phyloP scores from a whole-genome alignment of 2,797 vertebrate genomes.

The Myioborus melanocephalus region DNA sequence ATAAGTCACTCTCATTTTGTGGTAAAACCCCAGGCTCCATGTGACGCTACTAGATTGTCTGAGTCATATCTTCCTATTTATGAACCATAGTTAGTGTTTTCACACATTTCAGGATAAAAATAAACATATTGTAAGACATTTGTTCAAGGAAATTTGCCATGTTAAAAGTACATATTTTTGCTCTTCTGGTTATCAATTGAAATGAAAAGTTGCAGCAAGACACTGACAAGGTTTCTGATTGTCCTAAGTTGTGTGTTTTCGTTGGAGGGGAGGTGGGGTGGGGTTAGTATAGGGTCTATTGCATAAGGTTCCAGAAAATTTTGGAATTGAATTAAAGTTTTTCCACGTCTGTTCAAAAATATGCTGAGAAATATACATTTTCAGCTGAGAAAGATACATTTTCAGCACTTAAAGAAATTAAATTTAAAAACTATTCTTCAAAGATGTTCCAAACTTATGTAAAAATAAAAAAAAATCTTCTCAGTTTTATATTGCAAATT shows the following conservation, averaged over 20 bases:
- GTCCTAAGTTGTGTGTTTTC: background rate
- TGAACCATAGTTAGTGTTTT: background rate
- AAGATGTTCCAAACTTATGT: background rate
- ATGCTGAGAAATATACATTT: background rate
- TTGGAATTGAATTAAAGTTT: background rate
- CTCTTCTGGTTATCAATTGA: background rate
- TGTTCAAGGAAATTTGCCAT: constrained; percentile 1
- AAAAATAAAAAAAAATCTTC: background rate
- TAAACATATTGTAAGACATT: background rate
- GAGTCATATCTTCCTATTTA: constrained; percentile 23
- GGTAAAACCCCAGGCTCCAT: background rate
- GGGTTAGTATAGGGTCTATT: background rate
- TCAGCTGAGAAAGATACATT: background rate
- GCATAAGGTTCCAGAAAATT: background rate
- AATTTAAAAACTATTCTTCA: background rate
- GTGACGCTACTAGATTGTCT: background rate
- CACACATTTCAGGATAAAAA: constrained; percentile 32
- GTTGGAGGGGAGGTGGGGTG: background rate
- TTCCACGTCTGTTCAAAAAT: background rate
- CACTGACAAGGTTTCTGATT: background rate
- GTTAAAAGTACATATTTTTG: background rate
- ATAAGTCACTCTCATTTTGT: background rate
- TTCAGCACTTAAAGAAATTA: constrained; percentile 5
- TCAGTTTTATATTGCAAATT: background rate
- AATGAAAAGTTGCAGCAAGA: background rate